Base-by-base conservation (phyloP, 2,113 vertebrate species). In the Etheostoma spectabile region DNA sequence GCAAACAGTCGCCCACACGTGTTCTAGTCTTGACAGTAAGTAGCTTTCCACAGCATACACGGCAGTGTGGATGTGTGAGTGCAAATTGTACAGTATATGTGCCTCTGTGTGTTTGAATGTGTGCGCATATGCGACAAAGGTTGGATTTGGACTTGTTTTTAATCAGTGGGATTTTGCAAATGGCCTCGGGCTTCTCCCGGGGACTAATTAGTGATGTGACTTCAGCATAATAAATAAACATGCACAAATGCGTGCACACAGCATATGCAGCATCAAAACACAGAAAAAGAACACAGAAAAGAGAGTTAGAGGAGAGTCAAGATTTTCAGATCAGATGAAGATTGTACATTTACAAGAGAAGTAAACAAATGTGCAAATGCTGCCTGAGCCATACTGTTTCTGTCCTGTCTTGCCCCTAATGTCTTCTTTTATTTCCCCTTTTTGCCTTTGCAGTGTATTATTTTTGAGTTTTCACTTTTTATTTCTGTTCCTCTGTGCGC, bases 201-300 rank as follows among this genome's bases (percentile, higher is more conserved):
- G 94, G 94, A 94, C 94, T 94, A 94, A 95, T 95, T 95, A 95
- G 93, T 82, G 89, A 94, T 94, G 94, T 94, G 94, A 92, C 93
- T 94, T 89, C 75, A 55, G 90, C 83, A 88, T 89, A 92, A 94
- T 92, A 95, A 94, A 94, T 92, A 94, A 93, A 93, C 89, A 90
- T 74, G 45, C 77, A 49, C 61, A 14, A 35, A 68, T 1, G 1
- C 49, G 7, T 7, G 16, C 27, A 55, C 65, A 85, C 83, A 82
- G 83, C 67, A 72, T 30, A 72, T 67, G 68, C 78, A 56, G 76
- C 79, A 74, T 90, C 84, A 90, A 89, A 91, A 90, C 63, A 63
- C 27, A 69, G 7, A 76, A 86, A 81, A 80, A 64, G 24, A 85
- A 83, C 59, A 89, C 61, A 83, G 85, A 48, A 52, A 14, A 85